Evolutionary conservation across 2,888 invertebrate genomes (phyloP).

Genomic region (Agrotis ipsilon): DNA sequence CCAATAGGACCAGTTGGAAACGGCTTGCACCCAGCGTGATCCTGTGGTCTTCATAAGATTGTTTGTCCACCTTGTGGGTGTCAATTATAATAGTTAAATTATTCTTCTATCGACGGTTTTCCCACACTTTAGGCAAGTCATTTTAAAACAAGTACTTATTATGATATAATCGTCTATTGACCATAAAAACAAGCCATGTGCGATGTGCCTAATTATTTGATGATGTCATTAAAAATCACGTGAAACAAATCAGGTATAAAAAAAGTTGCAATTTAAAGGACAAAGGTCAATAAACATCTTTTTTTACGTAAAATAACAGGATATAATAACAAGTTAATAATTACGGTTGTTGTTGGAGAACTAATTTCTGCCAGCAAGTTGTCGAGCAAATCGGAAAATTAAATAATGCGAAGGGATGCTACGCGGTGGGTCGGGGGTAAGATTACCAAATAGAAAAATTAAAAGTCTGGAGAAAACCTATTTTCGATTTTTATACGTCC

Average conservation of each 20-base stretch:
- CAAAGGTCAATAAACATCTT: slow-evolving; percentile 24
- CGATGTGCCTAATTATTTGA: background rate
- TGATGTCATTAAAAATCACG: background rate
- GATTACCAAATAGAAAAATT: no score
- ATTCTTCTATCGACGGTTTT: background rate
- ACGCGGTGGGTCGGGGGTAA: no score
- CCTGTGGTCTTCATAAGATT: no score
- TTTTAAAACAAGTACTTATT: background rate
- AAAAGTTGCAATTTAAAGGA: slow-evolving; percentile 5
- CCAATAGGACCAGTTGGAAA: no score
- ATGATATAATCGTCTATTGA: background rate
- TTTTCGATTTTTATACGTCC: no score
- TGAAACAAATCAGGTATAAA: background rate
- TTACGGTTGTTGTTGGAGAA: background rate
- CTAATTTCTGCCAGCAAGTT: no score
- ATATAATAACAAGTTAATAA: background rate
- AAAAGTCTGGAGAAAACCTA: no score
- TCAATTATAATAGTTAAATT: no score
- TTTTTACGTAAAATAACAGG: background rate
- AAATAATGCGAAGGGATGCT: no score
- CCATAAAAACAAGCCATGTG: slow-evolving; percentile 2
- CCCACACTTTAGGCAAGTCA: slow-evolving; percentile 32
- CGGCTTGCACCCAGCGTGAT: no score
- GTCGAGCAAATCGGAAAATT: no score
- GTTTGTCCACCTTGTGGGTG: no score